Base-by-base conservation (phyloP, 2,888 invertebrate species). In the Eupithecia dodoneata region DNA sequence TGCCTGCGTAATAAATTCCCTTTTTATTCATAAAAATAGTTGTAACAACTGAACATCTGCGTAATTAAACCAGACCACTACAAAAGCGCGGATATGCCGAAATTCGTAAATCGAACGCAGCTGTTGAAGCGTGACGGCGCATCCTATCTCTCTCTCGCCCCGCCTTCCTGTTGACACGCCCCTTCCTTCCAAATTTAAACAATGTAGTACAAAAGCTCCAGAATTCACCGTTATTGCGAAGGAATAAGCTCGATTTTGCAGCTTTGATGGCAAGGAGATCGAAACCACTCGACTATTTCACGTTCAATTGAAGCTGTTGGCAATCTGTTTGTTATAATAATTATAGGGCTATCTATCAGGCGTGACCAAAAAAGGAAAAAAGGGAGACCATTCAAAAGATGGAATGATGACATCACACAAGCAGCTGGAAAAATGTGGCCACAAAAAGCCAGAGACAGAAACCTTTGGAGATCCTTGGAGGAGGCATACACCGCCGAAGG, bases 81-180 rank as follows among this genome's bases (percentile, higher is more conserved):
- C 81, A 79, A 83, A 74, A 74, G 80, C 75, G 81, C 73, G 79
- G 79, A 81, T 80, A 72, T 74, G 67, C 75, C 75, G 65, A 78
- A 77, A 75, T 77, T 77, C 78, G 76, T 81, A 81, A 83, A 81
- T 81, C 77, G 74, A 80, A 74, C 78, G 80, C 81, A 81, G 80
- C 81, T 81, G 82, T 75, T 72, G 67, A 81, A 83, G 80, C 45
- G 80, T 81, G 81, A 80, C 78, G 65, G 78, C 79, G 73, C 80
- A 74, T 81, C 76, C 81, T 94, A 94, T 94, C 92, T 91, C 90
- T 93, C 90, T 89, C 89, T 88, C 88, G 92, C 87, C 86, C 92
- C 93, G 93, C 93, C 94, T 88, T 90, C 87, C 84, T 83, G 82
- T 78, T 74, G 84, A 87, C 93, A 93, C 94, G 94, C 94, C 94